Conservation (phyloP, 2,888 invertebrate species). For the Brenthis hecate region DNA sequence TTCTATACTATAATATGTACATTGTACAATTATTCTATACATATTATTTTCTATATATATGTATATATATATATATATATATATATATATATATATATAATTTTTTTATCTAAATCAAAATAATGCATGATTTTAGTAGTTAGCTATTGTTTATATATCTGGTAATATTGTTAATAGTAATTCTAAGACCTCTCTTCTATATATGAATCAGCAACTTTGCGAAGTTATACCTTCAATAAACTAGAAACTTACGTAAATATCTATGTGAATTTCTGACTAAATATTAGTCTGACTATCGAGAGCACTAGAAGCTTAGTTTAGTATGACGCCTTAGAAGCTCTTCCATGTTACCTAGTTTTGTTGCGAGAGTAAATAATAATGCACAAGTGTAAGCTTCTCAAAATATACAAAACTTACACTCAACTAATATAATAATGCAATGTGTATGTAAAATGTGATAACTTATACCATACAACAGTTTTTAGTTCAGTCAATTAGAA, state of each 20-base stretch:
- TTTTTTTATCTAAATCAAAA: too few species aligned
- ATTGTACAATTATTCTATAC: too few species aligned
- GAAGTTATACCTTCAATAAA: not conserved
- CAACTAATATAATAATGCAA: too few species aligned
- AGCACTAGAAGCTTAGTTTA: not conserved
- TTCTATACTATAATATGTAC: too few species aligned
- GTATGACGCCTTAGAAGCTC: not conserved
- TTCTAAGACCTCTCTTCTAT: not conserved
- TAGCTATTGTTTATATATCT: too few species aligned
- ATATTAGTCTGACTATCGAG: slow-evolving; percentile 8
- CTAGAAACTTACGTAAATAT: not conserved
- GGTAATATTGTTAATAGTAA: not conserved
- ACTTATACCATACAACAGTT: too few species aligned
- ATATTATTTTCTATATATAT: too few species aligned
- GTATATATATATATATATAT: too few species aligned
- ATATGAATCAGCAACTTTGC: not conserved
- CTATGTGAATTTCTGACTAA: slow-evolving; percentile 7
- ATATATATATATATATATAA: too few species aligned
- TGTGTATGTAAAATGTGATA: too few species aligned
- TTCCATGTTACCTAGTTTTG: slow-evolving; percentile 2
- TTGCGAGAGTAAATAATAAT: not conserved
- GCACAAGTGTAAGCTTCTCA: not conserved
- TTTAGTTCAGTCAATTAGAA: too few species aligned
- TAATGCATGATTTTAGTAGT: too few species aligned
- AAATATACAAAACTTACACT: not conserved